Evolutionary conservation across 2,113 vertebrate genomes (phyloP), one percentile per base, ranked within the genome.

Genomic region (Brachypodius melanocephalos): DNA sequence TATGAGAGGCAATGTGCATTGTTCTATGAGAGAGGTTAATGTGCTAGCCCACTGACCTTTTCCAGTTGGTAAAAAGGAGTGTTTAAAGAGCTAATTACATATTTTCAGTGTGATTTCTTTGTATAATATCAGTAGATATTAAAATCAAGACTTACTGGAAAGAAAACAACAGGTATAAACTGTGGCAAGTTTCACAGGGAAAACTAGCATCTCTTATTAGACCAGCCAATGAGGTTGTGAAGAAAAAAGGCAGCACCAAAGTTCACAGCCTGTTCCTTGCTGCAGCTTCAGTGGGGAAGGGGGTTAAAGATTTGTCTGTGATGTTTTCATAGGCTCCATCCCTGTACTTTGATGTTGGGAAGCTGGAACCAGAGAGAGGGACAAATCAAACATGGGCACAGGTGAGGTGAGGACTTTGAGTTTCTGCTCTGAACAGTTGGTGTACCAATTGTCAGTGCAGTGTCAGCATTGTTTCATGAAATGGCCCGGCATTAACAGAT

Each of bases 311-410:
- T 71, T 89, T 49, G 14, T 42, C 55, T 55, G 68, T 81, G 40
- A 51, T 43, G 25, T 63, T 91, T 85, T 73, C 42, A 62, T 31
- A 32, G 38, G 43, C 59, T 90, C 14, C 6, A 14, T 79, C 42
- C 24, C 38, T 79, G 17, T 49, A 38, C 28, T 84, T 79, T 71
- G 79, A 48, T 3, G 0, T 2, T 21, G 24, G n/a, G 52, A 43
- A 79, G 38, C 25, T 82, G 36, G 38, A 89, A 57, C 17, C 12
- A 78, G 73, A 45, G 24, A 61, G 58, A 36, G 43, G 40, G 48
- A 51, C 34, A 61, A 77, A 38, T 28, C 0, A 2, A 48, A 17
- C 16, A 3, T 12, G 5, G 29, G 19, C 17, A 45, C 0, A 0
- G 14, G 22, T 80, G 55, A 75, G 24, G 48, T 5, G 12, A 48